phyloP scores from a whole-genome alignment of 2,113 vertebrate genomes.

The Beaufortia kweichowensis region DNA sequence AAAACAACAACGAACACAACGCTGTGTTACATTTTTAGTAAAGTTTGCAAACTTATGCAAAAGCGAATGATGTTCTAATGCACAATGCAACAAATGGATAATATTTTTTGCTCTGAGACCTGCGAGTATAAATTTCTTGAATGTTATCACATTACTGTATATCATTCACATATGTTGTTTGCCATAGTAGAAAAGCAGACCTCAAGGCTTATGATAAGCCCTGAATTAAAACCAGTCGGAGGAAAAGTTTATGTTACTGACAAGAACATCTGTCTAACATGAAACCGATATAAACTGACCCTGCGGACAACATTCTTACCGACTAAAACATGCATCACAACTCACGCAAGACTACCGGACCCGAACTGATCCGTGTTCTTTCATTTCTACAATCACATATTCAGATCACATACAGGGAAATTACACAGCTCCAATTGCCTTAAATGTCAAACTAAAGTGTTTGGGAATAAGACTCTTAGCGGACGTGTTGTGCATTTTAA shows the following conservation, averaged over 20 bases:
- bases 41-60: too few relatives aligned
- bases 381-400: not conserved
- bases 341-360: not conserved
- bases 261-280: not conserved
- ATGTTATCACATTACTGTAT: not conserved
- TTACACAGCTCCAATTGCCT: not conserved
- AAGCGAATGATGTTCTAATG: too few relatives aligned
- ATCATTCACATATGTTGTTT: not conserved
- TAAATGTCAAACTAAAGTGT: too few relatives aligned
- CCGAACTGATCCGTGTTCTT: not conserved
- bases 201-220: not conserved
- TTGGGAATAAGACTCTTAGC: too few relatives aligned
- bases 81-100: too few relatives aligned
- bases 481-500: too few relatives aligned
- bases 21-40: too few relatives aligned
- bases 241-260: not conserved
- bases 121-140: not conserved
- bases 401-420: not conserved
- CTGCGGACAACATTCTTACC: not conserved
- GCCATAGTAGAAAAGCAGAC: not conserved
- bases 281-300: constrained; percentile 6
- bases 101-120: too few relatives aligned
- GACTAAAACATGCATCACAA: not conserved
- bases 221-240: not conserved
- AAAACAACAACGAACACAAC: too few relatives aligned